Evolutionary conservation across 2,113 vertebrate genomes (phyloP).

Genomic region (Chionomys nivalis): DNA sequence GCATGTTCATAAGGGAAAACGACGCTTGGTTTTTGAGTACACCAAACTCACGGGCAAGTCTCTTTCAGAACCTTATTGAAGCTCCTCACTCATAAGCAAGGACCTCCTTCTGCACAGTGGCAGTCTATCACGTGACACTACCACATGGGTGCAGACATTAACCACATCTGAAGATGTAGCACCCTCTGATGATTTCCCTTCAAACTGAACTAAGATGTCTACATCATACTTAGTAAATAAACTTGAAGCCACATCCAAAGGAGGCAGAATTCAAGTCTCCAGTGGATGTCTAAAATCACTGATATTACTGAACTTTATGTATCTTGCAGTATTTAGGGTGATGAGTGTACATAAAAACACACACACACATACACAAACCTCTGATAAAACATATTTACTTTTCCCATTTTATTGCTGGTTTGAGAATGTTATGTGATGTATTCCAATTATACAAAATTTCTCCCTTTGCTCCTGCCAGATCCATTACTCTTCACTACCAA

Average conservation of each 20-base stretch:
- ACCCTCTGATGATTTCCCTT: neutral
- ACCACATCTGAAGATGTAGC: neutral
- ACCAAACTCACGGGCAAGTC: neutral
- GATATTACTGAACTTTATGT: neutral
- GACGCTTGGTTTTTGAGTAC: neutral
- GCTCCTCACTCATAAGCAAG: neutral
- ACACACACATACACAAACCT: neutral
- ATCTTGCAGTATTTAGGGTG: neutral
- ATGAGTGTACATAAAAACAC: neutral
- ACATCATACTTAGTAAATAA: neutral
- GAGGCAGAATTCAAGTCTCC: neutral
- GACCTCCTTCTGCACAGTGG: neutral
- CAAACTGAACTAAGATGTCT: neutral
- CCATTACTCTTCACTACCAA: neutral
- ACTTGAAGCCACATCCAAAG: too few relatives aligned
- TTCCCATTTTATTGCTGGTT: neutral
- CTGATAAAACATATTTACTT: neutral
- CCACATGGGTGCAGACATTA: neutral
- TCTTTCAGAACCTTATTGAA: neutral
- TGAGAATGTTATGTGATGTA: neutral
- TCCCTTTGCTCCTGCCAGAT: neutral
- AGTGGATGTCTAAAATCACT: neutral
- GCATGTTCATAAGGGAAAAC: constrained; percentile 22
- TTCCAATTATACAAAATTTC: neutral
- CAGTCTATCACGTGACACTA: rapidly evolving